phyloP scores from a whole-genome alignment of 2,888 invertebrate species.

The Patella caerulea region DNA sequence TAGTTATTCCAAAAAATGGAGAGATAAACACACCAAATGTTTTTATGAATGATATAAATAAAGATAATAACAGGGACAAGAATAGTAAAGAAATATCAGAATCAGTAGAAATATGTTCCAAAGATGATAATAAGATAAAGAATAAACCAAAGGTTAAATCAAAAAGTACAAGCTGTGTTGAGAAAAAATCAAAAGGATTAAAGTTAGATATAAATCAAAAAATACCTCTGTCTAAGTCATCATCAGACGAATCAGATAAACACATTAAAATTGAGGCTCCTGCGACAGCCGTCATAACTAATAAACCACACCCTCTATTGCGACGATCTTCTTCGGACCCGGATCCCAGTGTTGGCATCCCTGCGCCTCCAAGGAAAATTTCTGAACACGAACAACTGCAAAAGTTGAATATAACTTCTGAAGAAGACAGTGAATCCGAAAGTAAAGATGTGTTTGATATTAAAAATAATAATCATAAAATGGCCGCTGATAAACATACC shows the following conservation, averaged over 20 bases:
- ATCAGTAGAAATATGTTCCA: background rate
- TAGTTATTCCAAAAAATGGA: background rate
- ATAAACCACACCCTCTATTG: constrained; percentile 17
- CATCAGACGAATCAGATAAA: background rate
- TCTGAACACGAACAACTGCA: too few species aligned
- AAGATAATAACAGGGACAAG: background rate
- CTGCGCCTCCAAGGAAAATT: too few species aligned
- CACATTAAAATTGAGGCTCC: background rate
- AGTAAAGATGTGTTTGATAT: too few species aligned
- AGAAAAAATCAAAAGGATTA: background rate
- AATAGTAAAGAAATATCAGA: background rate
- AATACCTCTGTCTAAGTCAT: constrained; percentile 1
- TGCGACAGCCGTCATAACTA: background rate
- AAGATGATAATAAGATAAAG: background rate
- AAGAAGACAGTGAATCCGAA: background rate
- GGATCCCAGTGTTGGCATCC: constrained; percentile 10
- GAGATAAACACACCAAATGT: background rate
- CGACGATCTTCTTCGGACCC: constrained; percentile 34
- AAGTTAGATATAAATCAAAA: background rate
- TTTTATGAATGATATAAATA: background rate
- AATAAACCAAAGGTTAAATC: background rate
- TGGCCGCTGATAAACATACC: background rate
- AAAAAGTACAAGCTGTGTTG: constrained; percentile 6
- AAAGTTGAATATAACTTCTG: background rate
- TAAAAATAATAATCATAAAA: constrained; percentile 12